A percentile compares a stretch with the other conserved stretches of the same genome.
phyloP scores from a whole-genome alignment of 2,888 invertebrate genomes.

The Sinodicranocentrus sp. region DNA sequence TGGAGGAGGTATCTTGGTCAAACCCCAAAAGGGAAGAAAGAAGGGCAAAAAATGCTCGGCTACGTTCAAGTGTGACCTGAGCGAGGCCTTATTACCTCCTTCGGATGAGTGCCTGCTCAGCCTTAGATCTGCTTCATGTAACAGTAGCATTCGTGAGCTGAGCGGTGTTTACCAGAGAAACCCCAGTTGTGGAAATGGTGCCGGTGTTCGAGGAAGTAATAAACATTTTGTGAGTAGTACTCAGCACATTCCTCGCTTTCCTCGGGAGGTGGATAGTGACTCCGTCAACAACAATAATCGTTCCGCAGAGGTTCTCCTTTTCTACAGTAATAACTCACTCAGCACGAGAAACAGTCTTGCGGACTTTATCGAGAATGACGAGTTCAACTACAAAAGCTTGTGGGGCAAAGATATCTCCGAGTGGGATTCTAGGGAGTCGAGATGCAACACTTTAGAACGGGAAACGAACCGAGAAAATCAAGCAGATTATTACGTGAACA shows the following conservation, averaged over 20 bases:
- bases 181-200: neutral
- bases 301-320: constrained; percentile 62
- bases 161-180: constrained; percentile 30
- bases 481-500: neutral
- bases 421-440: constrained; percentile 66
- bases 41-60: constrained; percentile 53
- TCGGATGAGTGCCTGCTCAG: constrained; percentile 66
- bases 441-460: constrained; percentile 55
- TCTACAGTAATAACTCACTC: constrained; percentile 66
- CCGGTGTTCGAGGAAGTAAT: constrained; percentile 25
- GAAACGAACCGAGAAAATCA: neutral
- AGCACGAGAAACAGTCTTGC: constrained; percentile 61
- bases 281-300: constrained; percentile 52
- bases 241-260: constrained; percentile 5
- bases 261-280: constrained; percentile 31
- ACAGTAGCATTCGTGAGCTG: constrained; percentile 64
- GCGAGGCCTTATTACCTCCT: constrained; percentile 69
- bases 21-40: constrained; percentile 41
- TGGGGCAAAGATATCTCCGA: constrained; percentile 75
- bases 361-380: constrained; percentile 68
- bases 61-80: constrained; percentile 73
- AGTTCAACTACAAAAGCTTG: constrained; percentile 71
- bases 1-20: constrained; percentile 46
- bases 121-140: constrained; percentile 64
- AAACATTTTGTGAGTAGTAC: constrained; percentile 49